Evolutionary conservation across 64 coral and sea anemone species (phyloP).

Genomic region (Actinia tenebrosa): DNA sequence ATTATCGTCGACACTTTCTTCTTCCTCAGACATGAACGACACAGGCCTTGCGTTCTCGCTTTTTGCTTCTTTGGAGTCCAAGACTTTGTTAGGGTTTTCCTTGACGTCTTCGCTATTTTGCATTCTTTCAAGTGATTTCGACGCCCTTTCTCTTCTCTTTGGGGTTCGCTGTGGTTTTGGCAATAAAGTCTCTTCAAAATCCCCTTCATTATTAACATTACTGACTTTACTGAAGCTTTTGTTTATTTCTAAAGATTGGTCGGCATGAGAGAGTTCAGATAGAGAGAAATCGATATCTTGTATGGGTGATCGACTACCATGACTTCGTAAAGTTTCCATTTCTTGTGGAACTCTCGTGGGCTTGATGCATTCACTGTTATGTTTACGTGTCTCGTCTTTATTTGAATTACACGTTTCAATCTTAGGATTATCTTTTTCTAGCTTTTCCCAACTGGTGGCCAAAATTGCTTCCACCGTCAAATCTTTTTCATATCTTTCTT

Average conservation of each 20-base stretch:
- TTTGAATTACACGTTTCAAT: not conserved
- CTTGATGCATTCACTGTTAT: not conserved
- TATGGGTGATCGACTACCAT: constrained; percentile 1
- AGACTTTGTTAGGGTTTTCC: not conserved
- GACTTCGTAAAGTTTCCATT: not conserved
- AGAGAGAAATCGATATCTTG: not conserved
- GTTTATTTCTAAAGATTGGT: constrained; percentile 8
- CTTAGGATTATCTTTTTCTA: not conserved
- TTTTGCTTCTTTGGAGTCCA: not conserved
- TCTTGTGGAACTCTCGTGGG: not conserved
- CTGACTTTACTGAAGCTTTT: not conserved
- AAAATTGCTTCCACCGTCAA: constrained; percentile 47
- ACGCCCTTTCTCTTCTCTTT: constrained; percentile 1
- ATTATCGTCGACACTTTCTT: not conserved
- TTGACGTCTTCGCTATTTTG: not conserved
- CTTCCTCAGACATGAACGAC: not conserved
- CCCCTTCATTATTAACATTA: not conserved
- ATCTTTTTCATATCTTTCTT: constrained; percentile 70
- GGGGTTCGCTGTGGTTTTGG: constrained; percentile 27
- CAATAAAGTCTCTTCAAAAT: not conserved
- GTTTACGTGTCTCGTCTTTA: not conserved
- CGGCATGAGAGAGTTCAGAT: not conserved
- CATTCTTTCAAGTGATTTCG: not conserved
- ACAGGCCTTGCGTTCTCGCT: not conserved
- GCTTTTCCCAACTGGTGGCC: not conserved